Evolutionary conservation across 2,797 vertebrate species (phyloP), one percentile per base, ranked within the genome.

Genomic region (Periparus ater): DNA sequence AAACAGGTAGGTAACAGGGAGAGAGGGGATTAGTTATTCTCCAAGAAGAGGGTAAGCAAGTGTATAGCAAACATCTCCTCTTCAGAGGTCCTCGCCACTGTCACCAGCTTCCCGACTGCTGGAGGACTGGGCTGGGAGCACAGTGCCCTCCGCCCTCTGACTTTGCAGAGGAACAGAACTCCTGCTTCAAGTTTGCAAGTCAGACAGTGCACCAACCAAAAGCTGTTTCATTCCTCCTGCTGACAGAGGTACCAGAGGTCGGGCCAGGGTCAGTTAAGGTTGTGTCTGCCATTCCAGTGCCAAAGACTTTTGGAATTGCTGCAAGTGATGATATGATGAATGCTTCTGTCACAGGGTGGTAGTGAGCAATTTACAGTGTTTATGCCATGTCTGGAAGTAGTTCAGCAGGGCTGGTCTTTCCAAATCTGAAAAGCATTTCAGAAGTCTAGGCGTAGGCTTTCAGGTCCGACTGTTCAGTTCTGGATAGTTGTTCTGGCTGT

Each of bases 301-400:
- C 77, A 66, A 88, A 78, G 76, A 53, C 48, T 75, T 86, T 60
- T 88, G 79, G 83, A 94, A 70, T 45, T 86, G 32, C 34, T 74
- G 47, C 83, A 60, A 68, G 55, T 61, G 68, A 87, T 70, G 29
- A 74, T 75, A 58, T 58, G 68, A 93, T 75, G 44, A 73, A 81
- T 74, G 54, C 36, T 80, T 83, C 68, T 85, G 17, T 84, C 66
- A 42, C 21, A 19, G 80, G 51, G 40, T 91, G 76, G 47, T 86
- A 62, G 79, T 32, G 36, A 78, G 70, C 2, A 19, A 74, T 76
- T 87, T 74, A 32, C 47, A 47, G 27, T 72, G 85, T 91, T 96
- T 91, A 90, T 87, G 48, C 4, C 3, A 18, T 81, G 73, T 76
- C 84, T 95, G 42, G 71, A 83, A 67, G 78, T 70, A 32, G 54